These are phyloP conservation scores for Ianthella basta DNA, from an alignment of 37 sponge, comb jelly and placozoan species.

Conservation along the genomic window DNA sequence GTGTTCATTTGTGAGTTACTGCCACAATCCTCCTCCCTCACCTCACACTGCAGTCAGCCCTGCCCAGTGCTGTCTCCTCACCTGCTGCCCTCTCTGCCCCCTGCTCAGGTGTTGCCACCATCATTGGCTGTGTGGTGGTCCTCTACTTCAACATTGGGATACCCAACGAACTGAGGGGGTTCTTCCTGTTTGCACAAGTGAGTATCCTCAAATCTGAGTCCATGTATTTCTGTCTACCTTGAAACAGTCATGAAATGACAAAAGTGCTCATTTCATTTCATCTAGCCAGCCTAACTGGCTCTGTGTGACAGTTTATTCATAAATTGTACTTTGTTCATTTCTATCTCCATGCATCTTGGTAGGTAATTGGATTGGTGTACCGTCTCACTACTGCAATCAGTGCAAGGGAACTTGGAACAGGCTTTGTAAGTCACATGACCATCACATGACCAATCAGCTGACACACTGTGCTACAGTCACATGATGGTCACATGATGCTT, in stretches of 20 bases:
- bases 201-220: too few relatives aligned
- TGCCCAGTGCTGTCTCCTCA: too few relatives aligned
- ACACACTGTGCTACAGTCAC: neutral
- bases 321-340: conserved; percentile 18
- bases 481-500: too few relatives aligned
- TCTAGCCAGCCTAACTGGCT: too few relatives aligned
- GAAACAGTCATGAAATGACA: too few relatives aligned
- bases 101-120: conserved; percentile 26
- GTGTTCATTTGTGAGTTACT: conserved; percentile 46
- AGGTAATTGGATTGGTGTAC: conserved; percentile 62
- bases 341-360: neutral
- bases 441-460: neutral
- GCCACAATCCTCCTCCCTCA: neutral
- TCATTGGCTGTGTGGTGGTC: conserved; percentile 19
- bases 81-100: neutral
- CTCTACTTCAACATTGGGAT: conserved; percentile 53
- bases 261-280: too few relatives aligned
- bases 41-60: too few relatives aligned
- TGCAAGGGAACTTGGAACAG: neutral
- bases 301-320: conserved; percentile 28
- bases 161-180: conserved; percentile 57
- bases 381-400: neutral
- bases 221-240: too few relatives aligned
- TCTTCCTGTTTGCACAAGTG: conserved; percentile 61
- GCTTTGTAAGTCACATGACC: neutral